These are phyloP conservation scores for Pseudomyrmex cubaensis DNA, from an alignment of 1,140 invertebrate species.

Conservation along the genomic window DNA sequence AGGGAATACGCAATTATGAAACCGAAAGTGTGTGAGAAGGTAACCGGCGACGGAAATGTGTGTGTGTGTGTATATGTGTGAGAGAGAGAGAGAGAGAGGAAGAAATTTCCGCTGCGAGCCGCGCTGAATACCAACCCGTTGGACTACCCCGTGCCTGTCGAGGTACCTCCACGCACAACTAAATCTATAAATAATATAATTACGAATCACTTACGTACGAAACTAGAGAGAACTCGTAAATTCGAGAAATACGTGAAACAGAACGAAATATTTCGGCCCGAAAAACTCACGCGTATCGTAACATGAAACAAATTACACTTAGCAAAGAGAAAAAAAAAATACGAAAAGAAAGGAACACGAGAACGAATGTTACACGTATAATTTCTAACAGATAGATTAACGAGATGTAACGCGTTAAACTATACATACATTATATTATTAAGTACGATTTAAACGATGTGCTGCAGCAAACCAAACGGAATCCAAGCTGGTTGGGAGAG, in stretches of 20 bases:
- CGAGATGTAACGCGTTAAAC: conserved; percentile 55
- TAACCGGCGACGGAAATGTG: too few relatives aligned
- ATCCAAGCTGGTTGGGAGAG: conserved; percentile 70
- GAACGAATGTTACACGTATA: conserved; percentile 60
- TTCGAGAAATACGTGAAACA: conserved; percentile 13
- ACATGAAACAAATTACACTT: conserved; percentile 67
- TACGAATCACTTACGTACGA: conserved; percentile 79
- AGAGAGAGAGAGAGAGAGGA: background rate
- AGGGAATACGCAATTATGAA: conserved; percentile 38
- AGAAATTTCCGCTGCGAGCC: conserved; percentile 20
- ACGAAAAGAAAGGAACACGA: conserved; percentile 22
- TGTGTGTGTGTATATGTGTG: background rate
- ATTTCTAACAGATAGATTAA: conserved; percentile 73
- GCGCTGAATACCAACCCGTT: conserved; percentile 38
- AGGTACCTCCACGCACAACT: conserved; percentile 79
- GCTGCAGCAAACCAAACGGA: conserved; percentile 63
- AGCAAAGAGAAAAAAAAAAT: background rate
- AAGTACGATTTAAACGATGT: conserved; percentile 69
- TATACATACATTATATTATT: conserved; percentile 58
- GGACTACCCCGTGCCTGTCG: conserved; percentile 57
- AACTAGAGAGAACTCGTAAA: conserved; percentile 61
- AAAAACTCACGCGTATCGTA: conserved; percentile 38
- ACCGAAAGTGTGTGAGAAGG: conserved; percentile 28
- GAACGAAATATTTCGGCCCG: conserved; percentile 56
- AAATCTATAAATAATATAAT: conserved; percentile 79